Conservation (phyloP, 2,888 invertebrate species). For the Listrodromus nycthemerus region DNA sequence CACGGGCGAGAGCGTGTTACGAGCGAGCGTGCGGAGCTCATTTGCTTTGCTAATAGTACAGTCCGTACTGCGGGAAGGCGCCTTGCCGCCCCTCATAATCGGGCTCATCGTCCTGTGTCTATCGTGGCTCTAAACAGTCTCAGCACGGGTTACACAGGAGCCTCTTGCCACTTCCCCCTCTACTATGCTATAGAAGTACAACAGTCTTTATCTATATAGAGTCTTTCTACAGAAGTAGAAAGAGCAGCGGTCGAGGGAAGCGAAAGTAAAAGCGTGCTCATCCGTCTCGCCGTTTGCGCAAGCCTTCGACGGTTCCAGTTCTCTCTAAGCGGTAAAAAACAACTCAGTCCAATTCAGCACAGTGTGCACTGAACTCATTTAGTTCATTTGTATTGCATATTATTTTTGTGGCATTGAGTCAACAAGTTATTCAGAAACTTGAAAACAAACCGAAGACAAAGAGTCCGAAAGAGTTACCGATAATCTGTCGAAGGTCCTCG, state of each 20-base stretch:
- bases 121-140: slow-evolving; percentile 14
- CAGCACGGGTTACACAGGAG: slow-evolving; percentile 21
- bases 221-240: slow-evolving; percentile 34
- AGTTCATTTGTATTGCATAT: neutral
- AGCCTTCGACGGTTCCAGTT: slow-evolving; percentile 52
- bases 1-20: slow-evolving; percentile 70
- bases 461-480: neutral
- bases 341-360: neutral
- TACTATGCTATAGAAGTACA: neutral
- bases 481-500: slow-evolving; percentile 2
- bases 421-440: neutral
- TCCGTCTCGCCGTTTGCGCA: slow-evolving; percentile 60
- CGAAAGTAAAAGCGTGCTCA: slow-evolving; percentile 77
- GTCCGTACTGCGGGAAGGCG: slow-evolving; percentile 23
- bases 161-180: slow-evolving; percentile 8
- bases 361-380: neutral
- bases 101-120: slow-evolving; percentile 60
- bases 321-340: neutral
- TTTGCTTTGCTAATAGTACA: slow-evolving; percentile 79
- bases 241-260: slow-evolving; percentile 63
- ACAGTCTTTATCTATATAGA: neutral
- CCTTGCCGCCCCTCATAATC: slow-evolving; percentile 51
- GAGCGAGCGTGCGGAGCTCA: slow-evolving; percentile 71
- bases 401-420: neutral
- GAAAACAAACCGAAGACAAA: neutral